Evolutionary conservation across 2,888 invertebrate species (phyloP), one percentile per base, ranked within the genome.

Genomic region (Limnephilus rhombicus): DNA sequence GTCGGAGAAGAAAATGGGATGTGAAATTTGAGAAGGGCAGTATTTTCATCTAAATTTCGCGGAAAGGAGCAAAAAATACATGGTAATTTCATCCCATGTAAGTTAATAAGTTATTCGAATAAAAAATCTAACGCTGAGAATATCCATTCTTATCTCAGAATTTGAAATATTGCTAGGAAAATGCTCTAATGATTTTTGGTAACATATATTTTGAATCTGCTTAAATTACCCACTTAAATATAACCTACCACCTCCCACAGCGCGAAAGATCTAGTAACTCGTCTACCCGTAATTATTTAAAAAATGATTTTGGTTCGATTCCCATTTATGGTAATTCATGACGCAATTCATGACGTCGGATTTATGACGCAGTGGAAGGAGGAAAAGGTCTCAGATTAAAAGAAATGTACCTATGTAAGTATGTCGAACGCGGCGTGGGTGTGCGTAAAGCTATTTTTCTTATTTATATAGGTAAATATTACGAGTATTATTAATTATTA

Each of bases 1-100:
- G 89, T 89, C 37, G 45, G 89, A 81, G 80, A 45, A 45, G 90
- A 81, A 90, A 89, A 87, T 68, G 68, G 68, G 81, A 18, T 90
- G 49, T 83, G 82, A 90, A 83, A 29, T 90, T 83, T 90, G 90
- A n/a, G 53, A 41, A 90, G 24, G 29, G 41, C 89, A 90, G 53
- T 90, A 34, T 90, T 82, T 89, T 89, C 85, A 45, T 49, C 45
- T 24, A 45, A 45, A 45, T 86, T 86, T 86, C 45, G 29, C 45
- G 45, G 5, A 86, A 86, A 29, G n/a, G 37, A 49, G 29, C 85
- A 49, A n/a, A 86, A 86, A 45, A 86, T 49, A 45, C 45, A 41
- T 83, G 83, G 68, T 68, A 68, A 68, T 68, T 68, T 68, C n/a
- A 9, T n/a, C 68, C 24, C 68, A n/a, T 68, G 68, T 68, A 68